Evolutionary conservation across 1,140 invertebrate species (phyloP), one percentile per base, ranked within the genome.

Genomic region (Drosophila sechellia): DNA sequence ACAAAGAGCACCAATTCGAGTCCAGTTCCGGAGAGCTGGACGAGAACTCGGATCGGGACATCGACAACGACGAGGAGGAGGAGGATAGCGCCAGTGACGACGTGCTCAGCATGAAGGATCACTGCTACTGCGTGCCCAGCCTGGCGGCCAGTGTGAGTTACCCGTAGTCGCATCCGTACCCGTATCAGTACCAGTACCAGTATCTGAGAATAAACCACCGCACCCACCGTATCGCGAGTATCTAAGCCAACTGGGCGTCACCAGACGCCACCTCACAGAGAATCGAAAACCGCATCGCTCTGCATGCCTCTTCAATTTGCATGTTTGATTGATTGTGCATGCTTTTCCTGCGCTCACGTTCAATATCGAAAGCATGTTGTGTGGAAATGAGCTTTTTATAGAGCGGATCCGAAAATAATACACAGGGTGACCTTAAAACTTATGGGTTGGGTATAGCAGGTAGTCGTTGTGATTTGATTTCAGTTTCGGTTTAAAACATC

Each of bases 91-190:
- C 31, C 52, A 91, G 90, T 52, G 90, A 91, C 35, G 90, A 92
- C 75, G 77, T 87, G 45, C 78, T 92, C 11, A 91, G 84, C 59
- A 69, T 92, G 20, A 91, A 92, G 76, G 91, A 92, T 56, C 91
- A 92, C 63, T 92, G 87, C 63, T 92, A 92, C 70, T 91, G 90
- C 59, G 89, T 92, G 43, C 91, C 90, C 72, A 92, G 91, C 63
- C 65, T 92, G 77, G 90, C 90, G 66, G 89, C 89, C 72, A 91
- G 89, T 91, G 91, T 92, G 91, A 92, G 91, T 92, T 87, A 50
- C 57, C 60, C 49, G 59, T 34, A 48, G 15, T 42, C 54, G 66
- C 68, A 49, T 53, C 50, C 22, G 50, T 48, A 43, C 45, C 57
- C 46, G 52, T 31, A 56, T 49, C 27, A 6, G 27, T 31, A 31